phyloP scores from a whole-genome alignment of 1,140 invertebrate species.

The Drosophila prosaltans region DNA sequence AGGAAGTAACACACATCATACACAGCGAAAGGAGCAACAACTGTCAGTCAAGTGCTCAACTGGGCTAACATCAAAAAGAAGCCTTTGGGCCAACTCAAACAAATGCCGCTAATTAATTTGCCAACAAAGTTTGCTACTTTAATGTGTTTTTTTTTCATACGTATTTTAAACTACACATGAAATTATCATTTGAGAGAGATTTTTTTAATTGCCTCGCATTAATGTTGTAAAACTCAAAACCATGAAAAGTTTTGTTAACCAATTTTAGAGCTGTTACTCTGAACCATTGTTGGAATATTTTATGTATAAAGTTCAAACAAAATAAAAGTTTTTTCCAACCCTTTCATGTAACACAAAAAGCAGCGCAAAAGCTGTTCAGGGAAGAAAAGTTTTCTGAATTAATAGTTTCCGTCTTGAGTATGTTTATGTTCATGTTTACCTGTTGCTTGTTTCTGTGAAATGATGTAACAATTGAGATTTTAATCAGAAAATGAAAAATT shows the following conservation, averaged over 20 bases:
- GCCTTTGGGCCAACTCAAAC: slow-evolving; percentile 12
- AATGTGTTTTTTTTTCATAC: no score
- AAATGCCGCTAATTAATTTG: slow-evolving; percentile 54
- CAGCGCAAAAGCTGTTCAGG: not conserved
- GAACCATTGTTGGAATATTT: not conserved
- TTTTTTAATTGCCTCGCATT: not conserved
- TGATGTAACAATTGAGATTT: not conserved
- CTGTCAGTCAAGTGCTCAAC: slow-evolving; percentile 32
- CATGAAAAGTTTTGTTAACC: not conserved
- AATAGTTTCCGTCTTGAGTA: not conserved
- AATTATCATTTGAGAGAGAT: not conserved
- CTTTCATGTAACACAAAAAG: not conserved
- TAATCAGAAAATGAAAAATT: no score
- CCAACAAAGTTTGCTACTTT: slow-evolving; percentile 7
- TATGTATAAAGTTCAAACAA: slow-evolving; percentile 5
- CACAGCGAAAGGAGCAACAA: not conserved
- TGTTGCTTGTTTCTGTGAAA: not conserved
- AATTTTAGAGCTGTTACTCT: not conserved
- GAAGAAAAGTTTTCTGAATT: not conserved
- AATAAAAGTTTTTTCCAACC: not conserved
- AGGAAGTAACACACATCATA: slow-evolving; percentile 5
- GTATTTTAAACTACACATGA: slow-evolving; percentile 15
- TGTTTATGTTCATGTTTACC: not conserved
- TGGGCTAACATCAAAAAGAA: slow-evolving; percentile 40
- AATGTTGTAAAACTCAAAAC: slow-evolving; percentile 1